Conservation (phyloP, 35 echinoderm and acorn worm species). For the Apostichopus californicus region DNA sequence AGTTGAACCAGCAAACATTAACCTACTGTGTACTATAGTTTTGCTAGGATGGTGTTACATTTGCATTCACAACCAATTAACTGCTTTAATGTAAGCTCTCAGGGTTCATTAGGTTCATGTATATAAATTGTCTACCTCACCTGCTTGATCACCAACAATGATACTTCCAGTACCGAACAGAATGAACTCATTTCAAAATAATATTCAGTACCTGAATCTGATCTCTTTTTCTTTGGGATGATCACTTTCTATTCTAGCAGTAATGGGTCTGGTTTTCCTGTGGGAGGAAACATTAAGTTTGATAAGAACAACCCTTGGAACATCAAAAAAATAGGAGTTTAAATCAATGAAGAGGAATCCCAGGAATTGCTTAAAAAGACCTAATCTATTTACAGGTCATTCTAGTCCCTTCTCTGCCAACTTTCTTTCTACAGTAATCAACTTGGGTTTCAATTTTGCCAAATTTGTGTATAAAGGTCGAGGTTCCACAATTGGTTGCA, state of each 20-base stretch:
- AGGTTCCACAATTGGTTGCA: too few species aligned
- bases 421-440: not conserved
- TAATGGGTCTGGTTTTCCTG: slow-evolving; percentile 41
- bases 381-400: not conserved
- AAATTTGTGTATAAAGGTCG: too few species aligned
- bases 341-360: not conserved
- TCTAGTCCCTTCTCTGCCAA: not conserved
- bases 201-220: not conserved
- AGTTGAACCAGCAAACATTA: too few species aligned
- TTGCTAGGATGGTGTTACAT: too few species aligned
- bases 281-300: slow-evolving; percentile 42
- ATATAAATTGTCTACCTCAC: too few species aligned
- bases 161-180: not conserved
- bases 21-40: too few species aligned
- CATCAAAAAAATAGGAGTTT: not conserved
- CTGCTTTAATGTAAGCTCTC: too few species aligned
- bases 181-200: not conserved
- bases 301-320: not conserved
- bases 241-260: not conserved
- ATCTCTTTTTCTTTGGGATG: not conserved
- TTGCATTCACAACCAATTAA: too few species aligned
- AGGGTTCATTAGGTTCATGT: too few species aligned
- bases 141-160: not conserved
- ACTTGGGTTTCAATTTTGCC: not conserved
- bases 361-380: not conserved